These are phyloP conservation scores for Zosterops borbonicus DNA, from an alignment of 2,113 vertebrate species.

Conservation along the genomic window DNA sequence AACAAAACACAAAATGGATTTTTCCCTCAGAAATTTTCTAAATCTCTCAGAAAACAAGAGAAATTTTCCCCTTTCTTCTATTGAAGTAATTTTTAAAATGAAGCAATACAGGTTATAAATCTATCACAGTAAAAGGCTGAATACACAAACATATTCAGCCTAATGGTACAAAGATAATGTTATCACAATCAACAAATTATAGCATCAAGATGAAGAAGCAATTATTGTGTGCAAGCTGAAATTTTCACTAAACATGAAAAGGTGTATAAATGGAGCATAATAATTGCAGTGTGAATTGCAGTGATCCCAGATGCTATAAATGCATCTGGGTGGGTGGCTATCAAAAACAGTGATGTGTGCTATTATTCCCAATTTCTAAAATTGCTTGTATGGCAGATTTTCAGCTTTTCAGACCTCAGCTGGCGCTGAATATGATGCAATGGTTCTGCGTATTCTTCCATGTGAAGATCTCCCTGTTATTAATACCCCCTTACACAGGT, in stretches of 20 bases:
- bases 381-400: not conserved
- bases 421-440: not conserved
- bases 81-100: not conserved
- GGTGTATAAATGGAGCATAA: not conserved
- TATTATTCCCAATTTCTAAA: not conserved
- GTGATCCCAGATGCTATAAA: not conserved
- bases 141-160: not conserved
- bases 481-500: accelerated
- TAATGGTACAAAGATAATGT: not conserved
- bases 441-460: not conserved
- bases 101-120: not conserved
- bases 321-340: not conserved
- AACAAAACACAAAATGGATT: not conserved
- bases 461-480: not conserved
- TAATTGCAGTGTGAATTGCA: not conserved
- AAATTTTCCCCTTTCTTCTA: not conserved
- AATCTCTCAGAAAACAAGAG: not conserved
- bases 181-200: not conserved
- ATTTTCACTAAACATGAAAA: not conserved
- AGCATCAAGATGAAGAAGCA: not conserved
- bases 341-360: not conserved
- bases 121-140: not conserved
- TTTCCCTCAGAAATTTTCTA: not conserved
- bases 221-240: not conserved
- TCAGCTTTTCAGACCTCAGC: not conserved